phyloP scores from a whole-genome alignment of 2,113 vertebrate genomes.

The Rhagologus leucostigma region DNA sequence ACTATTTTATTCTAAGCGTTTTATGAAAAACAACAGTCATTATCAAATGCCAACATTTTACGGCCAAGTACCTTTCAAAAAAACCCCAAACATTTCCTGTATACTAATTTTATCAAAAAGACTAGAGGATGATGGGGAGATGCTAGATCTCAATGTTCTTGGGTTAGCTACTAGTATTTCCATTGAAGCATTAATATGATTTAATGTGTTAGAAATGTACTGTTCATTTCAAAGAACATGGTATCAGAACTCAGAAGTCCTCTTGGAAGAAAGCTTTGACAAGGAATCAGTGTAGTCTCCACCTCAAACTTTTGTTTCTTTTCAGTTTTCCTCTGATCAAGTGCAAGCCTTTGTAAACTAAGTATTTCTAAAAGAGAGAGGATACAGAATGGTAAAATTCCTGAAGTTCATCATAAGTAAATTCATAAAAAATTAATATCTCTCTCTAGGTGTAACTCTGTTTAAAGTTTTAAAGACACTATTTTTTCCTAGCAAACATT shows the following conservation, averaged over 20 bases:
- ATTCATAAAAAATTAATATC: fast-evolving
- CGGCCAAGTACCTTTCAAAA: neutral
- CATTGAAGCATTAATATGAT: neutral
- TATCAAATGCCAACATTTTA: neutral
- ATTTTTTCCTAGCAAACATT: neutral
- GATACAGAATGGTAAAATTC: neutral
- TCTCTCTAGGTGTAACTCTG: neutral
- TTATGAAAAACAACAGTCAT: neutral
- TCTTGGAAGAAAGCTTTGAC: neutral
- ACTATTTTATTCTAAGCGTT: neutral
- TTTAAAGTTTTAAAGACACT: neutral
- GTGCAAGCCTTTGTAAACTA: neutral
- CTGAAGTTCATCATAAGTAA: neutral
- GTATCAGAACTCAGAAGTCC: neutral
- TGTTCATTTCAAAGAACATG: neutral
- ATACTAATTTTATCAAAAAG: neutral
- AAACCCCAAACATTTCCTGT: neutral
- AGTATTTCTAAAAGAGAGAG: neutral
- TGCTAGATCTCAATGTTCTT: neutral
- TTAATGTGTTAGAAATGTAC: neutral
- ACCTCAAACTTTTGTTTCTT: neutral
- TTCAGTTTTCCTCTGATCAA: neutral
- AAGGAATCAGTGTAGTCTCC: neutral
- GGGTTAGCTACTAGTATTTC: neutral
- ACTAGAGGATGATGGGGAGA: neutral